These are phyloP conservation scores for Sinella curviseta DNA, from an alignment of 1,140 invertebrate genomes.

Conservation along the genomic window DNA sequence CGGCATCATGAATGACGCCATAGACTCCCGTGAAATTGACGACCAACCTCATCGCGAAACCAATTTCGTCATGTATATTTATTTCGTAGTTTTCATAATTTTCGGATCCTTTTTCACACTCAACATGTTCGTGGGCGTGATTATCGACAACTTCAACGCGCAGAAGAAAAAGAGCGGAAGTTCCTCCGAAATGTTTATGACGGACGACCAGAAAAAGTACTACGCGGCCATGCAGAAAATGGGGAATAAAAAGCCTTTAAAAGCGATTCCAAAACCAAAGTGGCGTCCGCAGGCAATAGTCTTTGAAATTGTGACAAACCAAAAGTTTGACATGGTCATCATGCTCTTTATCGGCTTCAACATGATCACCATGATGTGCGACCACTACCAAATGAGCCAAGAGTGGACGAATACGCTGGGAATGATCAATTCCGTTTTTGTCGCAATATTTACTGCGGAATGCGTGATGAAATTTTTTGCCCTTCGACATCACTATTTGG, in stretches of 20 bases:
- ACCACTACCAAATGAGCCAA: conserved; percentile 80
- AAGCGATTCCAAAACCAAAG: conserved; percentile 94
- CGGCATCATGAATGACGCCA: conserved; percentile 96
- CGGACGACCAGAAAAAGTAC: conserved; percentile 99
- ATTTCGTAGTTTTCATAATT: conserved; percentile 93
- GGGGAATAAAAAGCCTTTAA: conserved; percentile 94
- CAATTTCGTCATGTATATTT: conserved; percentile 92
- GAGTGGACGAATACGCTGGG: conserved; percentile 80
- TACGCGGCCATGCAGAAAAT: conserved; percentile 99
- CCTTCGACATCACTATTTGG: conserved; percentile 91
- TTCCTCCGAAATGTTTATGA: conserved; percentile 99
- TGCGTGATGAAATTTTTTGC: conserved; percentile 64
- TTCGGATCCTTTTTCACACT: conserved; percentile 97
- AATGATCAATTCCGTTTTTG: conserved; percentile 94
- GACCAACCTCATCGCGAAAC: conserved; percentile 87
- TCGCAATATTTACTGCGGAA: conserved; percentile 96
- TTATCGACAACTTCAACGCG: conserved; percentile 98
- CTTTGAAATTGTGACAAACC: conserved; percentile 95
- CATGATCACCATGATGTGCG: conserved; percentile 77
- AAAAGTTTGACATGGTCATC: conserved; percentile 99
- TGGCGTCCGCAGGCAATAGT: conserved; percentile 92
- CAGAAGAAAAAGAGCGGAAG: conserved; percentile 98
- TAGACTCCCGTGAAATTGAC: conserved; percentile 77
- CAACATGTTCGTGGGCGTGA: conserved; percentile 96
- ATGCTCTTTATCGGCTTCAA: conserved; percentile 98